Conservation (phyloP, 2,113 vertebrate species). For the Struthidea cinerea region DNA sequence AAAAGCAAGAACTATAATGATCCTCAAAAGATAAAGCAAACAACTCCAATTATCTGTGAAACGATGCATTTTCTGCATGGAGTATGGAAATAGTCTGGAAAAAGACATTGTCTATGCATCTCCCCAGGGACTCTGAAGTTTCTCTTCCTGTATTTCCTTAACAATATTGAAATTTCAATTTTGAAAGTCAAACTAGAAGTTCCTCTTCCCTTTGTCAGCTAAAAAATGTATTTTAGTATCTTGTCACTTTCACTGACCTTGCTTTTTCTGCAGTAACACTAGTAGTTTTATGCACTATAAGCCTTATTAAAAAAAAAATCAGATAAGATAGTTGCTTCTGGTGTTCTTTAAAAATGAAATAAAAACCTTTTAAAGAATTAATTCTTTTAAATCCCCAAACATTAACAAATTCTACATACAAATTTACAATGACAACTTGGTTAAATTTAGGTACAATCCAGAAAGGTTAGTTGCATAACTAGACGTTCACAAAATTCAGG, state of each 20-base stretch:
- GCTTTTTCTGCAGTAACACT: background rate
- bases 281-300: background rate
- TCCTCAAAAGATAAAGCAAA: background rate
- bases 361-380: conserved; percentile 1
- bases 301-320: background rate
- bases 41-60: background rate
- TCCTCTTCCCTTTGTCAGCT: background rate
- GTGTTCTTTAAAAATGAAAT: conserved; percentile 10
- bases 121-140: background rate
- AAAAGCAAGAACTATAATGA: background rate
- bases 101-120: background rate
- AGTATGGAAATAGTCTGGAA: background rate
- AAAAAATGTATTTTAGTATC: background rate
- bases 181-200: background rate
- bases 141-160: background rate
- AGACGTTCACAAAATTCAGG: background rate
- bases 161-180: background rate
- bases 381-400: background rate
- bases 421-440: background rate
- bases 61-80: background rate
- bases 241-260: background rate
- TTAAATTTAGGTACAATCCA: background rate
- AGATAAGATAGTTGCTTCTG: background rate
- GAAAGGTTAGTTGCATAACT: conserved; percentile 26
- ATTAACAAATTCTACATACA: background rate